Evolutionary conservation across 2,888 invertebrate genomes (phyloP).

Genomic region (Folsomia manolachei): DNA sequence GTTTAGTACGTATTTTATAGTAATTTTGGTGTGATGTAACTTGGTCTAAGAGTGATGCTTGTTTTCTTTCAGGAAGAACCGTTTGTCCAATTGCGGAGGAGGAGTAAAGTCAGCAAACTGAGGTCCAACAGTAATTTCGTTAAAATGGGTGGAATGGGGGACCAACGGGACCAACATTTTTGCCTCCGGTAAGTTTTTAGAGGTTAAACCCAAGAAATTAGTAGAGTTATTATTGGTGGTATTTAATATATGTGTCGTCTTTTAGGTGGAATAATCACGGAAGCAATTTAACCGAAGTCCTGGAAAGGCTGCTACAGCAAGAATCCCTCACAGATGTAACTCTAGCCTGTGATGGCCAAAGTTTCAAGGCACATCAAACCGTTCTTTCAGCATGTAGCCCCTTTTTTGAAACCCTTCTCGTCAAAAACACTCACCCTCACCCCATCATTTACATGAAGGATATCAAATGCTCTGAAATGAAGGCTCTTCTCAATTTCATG

Average conservation of each 20-base stretch:
- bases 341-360: constrained; percentile 82
- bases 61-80: too few relatives aligned
- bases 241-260: too few relatives aligned
- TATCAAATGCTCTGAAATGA: constrained; percentile 84
- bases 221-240: too few relatives aligned
- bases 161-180: constrained; percentile 67
- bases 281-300: constrained; percentile 83
- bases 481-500: constrained; percentile 86
- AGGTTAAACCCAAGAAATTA: too few relatives aligned
- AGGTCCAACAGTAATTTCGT: not conserved
- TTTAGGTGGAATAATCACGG: constrained; percentile 96
- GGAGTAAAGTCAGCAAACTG: constrained; percentile 1
- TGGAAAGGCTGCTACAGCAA: constrained; percentile 79
- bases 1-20: too few relatives aligned
- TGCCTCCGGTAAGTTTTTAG: too few relatives aligned
- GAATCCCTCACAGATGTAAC: constrained; percentile 91
- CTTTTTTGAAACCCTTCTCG: constrained; percentile 87
- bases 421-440: constrained; percentile 80
- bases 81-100: not conserved
- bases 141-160: constrained; percentile 53
- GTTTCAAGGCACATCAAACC: constrained; percentile 80
- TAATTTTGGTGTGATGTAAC: too few relatives aligned
- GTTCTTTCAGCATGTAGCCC: constrained; percentile 88
- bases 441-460: constrained; percentile 87
- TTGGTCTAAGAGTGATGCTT: too few relatives aligned